These are phyloP conservation scores for Siderastrea siderea DNA, from an alignment of 92 coral and sea anemone species.

Conservation along the genomic window DNA sequence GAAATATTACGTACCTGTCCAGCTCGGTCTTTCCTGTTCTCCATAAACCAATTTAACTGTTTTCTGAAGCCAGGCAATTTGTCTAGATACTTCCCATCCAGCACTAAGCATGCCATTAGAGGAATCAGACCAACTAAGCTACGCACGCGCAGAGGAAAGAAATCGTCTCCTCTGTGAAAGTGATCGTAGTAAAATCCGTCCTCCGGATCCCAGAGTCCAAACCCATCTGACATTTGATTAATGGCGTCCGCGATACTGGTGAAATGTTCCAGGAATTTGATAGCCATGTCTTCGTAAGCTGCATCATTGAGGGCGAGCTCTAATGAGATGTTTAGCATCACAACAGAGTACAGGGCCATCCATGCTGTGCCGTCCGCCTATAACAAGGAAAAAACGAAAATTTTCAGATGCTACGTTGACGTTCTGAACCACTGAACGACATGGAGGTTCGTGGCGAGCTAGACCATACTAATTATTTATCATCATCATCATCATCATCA, in stretches of 20 bases:
- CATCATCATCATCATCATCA: no score
- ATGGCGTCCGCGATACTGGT: constrained; percentile 92
- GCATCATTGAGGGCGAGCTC: constrained; percentile 85
- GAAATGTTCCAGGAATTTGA: constrained; percentile 93
- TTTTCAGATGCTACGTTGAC: no score
- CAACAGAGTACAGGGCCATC: constrained; percentile 92
- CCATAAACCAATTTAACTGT: constrained; percentile 89
- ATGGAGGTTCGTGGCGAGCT: constrained; percentile 61
- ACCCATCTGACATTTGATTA: constrained; percentile 88
- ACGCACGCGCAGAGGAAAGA: constrained; percentile 85
- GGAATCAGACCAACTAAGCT: constrained; percentile 92
- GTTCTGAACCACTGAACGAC: constrained; percentile 69
- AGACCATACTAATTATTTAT: no score
- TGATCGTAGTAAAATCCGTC: constrained; percentile 95
- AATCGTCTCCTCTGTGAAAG: constrained; percentile 41
- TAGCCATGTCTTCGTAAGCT: constrained; percentile 92
- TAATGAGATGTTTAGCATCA: constrained; percentile 89
- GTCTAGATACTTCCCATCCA: constrained; percentile 79
- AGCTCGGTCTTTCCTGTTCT: constrained; percentile 82
- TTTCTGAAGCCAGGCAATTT: constrained; percentile 86
- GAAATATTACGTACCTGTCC: constrained; percentile 53
- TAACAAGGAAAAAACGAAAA: not conserved
- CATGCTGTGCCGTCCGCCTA: constrained; percentile 99
- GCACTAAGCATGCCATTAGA: constrained; percentile 81
- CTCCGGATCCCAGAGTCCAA: constrained; percentile 88